Conservation (phyloP, 2,113 vertebrate species). For the Oryzias melastigma region DNA sequence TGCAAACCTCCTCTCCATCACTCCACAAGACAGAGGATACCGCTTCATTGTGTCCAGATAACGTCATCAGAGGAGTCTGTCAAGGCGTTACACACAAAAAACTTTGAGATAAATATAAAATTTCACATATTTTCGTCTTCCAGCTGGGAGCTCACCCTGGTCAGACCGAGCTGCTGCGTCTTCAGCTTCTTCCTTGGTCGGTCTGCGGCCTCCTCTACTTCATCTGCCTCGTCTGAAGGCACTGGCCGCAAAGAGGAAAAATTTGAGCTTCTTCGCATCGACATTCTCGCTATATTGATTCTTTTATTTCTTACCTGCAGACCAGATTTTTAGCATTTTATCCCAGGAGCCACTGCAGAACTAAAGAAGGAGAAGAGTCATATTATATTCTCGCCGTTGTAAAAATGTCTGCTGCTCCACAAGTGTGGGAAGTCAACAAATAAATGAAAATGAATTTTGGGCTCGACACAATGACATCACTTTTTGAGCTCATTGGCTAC, state of each 20-base stretch:
- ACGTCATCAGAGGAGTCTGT: conserved; percentile 91
- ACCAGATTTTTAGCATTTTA: conserved; percentile 99
- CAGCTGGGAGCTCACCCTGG: conserved; percentile 75
- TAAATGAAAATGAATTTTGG: too few species aligned
- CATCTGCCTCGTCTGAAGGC: conserved; percentile 91
- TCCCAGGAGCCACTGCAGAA: conserved; percentile 99
- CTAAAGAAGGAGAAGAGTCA: conserved; percentile 63
- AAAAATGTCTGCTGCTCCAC: too few species aligned
- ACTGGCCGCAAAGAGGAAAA: conserved; percentile 68
- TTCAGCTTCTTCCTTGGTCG: conserved; percentile 96
- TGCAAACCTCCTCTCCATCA: conserved; percentile 91
- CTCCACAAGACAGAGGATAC: conserved; percentile 92
- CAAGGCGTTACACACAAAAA: fast-evolving
- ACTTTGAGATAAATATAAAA: neutral
- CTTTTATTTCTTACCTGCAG: conserved; percentile 81
- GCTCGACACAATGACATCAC: too few species aligned
- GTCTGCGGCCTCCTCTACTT: conserved; percentile 82
- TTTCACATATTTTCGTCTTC: neutral
- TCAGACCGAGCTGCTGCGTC: conserved; percentile 92
- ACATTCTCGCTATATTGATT: neutral
- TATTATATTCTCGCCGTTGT: neutral
- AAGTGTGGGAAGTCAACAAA: too few species aligned
- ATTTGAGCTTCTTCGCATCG: neutral
- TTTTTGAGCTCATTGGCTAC: too few species aligned
- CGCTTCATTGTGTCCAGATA: conserved; percentile 93